These are phyloP conservation scores for Maccullochella peelii DNA, from an alignment of 2,113 vertebrate genomes.

Conservation along the genomic window DNA sequence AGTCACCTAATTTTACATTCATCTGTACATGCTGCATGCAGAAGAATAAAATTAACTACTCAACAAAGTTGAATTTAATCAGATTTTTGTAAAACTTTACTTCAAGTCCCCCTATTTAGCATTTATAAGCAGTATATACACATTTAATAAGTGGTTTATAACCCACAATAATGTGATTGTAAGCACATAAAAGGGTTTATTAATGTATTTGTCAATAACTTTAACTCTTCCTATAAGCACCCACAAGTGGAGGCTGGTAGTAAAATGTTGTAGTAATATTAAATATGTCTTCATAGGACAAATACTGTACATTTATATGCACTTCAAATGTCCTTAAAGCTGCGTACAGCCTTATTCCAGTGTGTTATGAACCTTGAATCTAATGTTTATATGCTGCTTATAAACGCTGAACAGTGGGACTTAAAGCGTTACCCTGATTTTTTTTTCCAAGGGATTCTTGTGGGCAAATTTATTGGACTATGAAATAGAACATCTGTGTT, in stretches of 20 bases:
- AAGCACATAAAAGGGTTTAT: neutral
- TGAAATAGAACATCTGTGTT: slow-evolving; percentile 55
- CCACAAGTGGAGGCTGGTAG: neutral
- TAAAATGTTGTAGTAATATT: neutral
- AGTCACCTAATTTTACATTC: neutral
- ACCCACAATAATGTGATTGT: neutral
- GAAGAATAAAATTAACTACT: neutral
- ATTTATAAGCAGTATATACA: neutral
- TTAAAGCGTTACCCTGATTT: neutral
- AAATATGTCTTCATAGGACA: neutral
- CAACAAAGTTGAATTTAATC: slow-evolving; percentile 11
- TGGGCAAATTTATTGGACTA: slow-evolving; percentile 45
- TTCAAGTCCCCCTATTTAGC: neutral
- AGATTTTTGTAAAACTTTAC: neutral
- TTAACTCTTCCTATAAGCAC: neutral
- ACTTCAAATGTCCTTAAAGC: neutral
- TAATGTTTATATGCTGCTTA: neutral
- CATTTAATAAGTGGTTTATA: neutral
- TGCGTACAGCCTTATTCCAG: neutral
- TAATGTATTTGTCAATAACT: neutral
- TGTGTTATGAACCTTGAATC: neutral
- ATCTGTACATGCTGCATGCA: neutral
- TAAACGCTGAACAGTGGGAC: neutral
- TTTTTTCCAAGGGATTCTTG: slow-evolving; percentile 19
- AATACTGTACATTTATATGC: neutral